Conservation (phyloP, 2,113 vertebrate species). For the Stictonetta naevosa region DNA sequence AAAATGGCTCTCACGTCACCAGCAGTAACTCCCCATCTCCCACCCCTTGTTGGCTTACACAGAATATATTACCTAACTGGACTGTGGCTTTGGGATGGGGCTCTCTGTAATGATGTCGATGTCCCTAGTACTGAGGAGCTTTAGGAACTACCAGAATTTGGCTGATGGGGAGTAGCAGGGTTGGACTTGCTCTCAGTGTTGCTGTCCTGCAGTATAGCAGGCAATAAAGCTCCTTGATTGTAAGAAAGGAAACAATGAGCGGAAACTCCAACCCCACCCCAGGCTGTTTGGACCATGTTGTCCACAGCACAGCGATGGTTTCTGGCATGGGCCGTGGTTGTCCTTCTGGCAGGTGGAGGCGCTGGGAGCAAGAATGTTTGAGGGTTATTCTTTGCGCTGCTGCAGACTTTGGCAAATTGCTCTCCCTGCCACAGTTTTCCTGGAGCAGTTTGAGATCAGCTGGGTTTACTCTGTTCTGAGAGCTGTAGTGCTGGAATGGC, state of each 20-base stretch:
- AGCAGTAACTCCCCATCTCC: background rate
- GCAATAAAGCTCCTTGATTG: background rate
- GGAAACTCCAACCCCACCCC: background rate
- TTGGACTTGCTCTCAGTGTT: background rate
- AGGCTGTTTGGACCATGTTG: background rate
- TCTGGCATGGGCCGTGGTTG: background rate
- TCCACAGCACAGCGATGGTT: background rate
- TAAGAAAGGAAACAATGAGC: background rate
- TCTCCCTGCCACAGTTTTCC: constrained; percentile 2
- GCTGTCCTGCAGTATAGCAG: background rate
- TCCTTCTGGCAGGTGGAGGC: background rate
- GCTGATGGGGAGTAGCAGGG: background rate
- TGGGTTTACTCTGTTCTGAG: constrained; percentile 47
- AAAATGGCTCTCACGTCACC: rapidly evolving
- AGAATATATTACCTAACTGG: background rate
- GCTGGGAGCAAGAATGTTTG: background rate
- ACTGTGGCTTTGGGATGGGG: background rate
- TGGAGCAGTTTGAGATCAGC: constrained; percentile 46
- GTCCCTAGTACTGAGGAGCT: background rate
- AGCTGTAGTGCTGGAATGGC: constrained; percentile 3
- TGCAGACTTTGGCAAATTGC: background rate
- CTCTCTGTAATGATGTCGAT: too few relatives aligned
- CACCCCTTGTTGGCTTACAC: background rate
- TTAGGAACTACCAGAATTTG: background rate
- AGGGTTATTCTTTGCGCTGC: constrained; percentile 14